These are phyloP conservation scores for Antennarius maculatus DNA, from an alignment of 2,797 vertebrate genomes.

Conservation along the genomic window DNA sequence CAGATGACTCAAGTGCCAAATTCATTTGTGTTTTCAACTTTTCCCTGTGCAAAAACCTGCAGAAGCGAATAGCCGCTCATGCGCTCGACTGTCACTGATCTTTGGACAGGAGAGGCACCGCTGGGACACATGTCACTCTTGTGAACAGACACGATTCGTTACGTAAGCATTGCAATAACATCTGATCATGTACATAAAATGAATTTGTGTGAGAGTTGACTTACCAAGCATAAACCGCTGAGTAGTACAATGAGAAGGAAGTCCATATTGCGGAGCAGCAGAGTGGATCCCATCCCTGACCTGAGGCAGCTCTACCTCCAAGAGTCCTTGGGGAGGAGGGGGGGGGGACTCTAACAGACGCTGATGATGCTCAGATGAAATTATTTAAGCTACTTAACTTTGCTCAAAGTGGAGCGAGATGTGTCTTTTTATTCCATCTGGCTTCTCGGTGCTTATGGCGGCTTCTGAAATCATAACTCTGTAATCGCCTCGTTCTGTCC, in stretches of 20 bases:
- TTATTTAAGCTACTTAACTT: slow-evolving; percentile 67
- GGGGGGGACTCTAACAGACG: slow-evolving; percentile 53
- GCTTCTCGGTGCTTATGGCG: slow-evolving; percentile 59
- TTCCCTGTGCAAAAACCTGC: too few species aligned
- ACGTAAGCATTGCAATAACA: neutral
- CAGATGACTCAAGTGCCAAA: too few species aligned
- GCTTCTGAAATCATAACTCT: slow-evolving; percentile 77
- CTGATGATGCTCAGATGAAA: slow-evolving; percentile 62
- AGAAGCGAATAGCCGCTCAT: slow-evolving; percentile 6
- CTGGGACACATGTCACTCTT: neutral
- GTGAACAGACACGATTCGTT: neutral
- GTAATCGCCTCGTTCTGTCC: slow-evolving; percentile 70
- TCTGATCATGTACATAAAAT: neutral
- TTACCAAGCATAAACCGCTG: slow-evolving; percentile 89
- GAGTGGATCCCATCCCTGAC: slow-evolving; percentile 90
- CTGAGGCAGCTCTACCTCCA: slow-evolving; percentile 60
- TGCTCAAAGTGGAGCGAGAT: slow-evolving; percentile 65
- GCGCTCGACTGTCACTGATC: neutral
- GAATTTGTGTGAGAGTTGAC: slow-evolving; percentile 56
- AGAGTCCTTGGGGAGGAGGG: slow-evolving; percentile 36
- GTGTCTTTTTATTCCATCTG: slow-evolving; percentile 71
- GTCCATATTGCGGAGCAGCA: slow-evolving; percentile 85
- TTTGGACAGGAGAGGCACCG: slow-evolving; percentile 15
- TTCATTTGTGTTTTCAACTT: too few species aligned
- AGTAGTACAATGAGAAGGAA: slow-evolving; percentile 89